Evolutionary conservation across 2,888 invertebrate species (phyloP), one percentile per base, ranked within the genome.

Genomic region (Himalopsyche kuldschensis): DNA sequence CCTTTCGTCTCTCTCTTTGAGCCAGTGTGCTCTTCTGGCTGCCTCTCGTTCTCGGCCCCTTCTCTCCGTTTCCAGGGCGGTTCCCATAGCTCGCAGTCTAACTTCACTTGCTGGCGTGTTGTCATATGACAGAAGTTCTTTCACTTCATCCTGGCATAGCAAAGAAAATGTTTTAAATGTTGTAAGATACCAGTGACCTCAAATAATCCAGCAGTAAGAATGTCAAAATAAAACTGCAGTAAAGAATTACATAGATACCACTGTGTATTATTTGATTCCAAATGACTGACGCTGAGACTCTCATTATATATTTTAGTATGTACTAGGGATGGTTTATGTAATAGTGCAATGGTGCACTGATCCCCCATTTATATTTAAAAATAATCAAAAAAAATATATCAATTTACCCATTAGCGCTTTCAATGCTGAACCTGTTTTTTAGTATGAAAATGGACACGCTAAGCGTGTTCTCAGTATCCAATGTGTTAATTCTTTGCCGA

Each of bases 1-100:
- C 32, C 93, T 90, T 87, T 94, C 93, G 88, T 95, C 96, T 3
- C 95, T 90, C 87, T 95, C 94, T 87, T 92, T 92, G 85, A 95
- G 88, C 93, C 93, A 94, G 84, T 93, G 93, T 4, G 93, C 90
- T 85, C 94, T 93, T 5, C 93, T 90, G 15, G 93, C 91, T 32
- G 92, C 93, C 88, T 95, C 95, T 80, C 94, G 93, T 88, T 96
- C 95, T 82, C 94, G 93, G 85, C 94, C 93, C 5, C 94, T 93
- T 88, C 94, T 94, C 83, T 95, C 94, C 87, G 94, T 93, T 87
- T 97, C 96, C 11, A 97, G 94, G 85, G 93, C 92, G 15, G 93
- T 90, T 93, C 95, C 96, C 90, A 97, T 93, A 85, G 95, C 94
- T 69, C 94, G 93, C 0, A 98, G 88, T 81, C 95, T 93, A 3